Base-by-base conservation (phyloP, 2,113 vertebrate genomes). In the Micronycteris hirsuta region DNA sequence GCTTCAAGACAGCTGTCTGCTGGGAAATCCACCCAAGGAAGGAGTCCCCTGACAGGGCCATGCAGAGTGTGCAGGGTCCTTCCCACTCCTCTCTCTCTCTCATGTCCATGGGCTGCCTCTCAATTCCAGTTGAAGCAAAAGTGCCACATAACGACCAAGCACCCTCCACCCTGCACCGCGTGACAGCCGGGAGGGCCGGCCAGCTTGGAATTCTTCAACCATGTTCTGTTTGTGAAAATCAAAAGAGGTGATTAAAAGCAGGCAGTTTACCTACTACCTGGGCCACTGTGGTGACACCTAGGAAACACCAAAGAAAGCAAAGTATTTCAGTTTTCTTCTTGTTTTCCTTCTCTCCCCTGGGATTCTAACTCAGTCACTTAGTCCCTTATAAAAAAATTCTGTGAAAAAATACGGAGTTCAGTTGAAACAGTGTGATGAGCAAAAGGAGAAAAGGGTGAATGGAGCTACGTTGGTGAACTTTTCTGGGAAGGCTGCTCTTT, bases 161-260 rank as follows among this genome's bases (percentile, higher is more conserved):
- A 6, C 63, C 86, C 58, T 82, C 68, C 33, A 5, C 3, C 24
- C 14, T 4, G 26, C 47, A 49, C 36, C 38, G 17, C 4, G 13
- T 5, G 43, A 52, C 4, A 38, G 15, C 65, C 24, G 61, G 76
- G 15, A 65, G 83, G n/a, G 67, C 85, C 58, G n/a, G 31, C 47
- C 68, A 83, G 86, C 12, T 80, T 58, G 52, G 56, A 65, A 83
- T 71, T 49, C 94, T 93, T 68, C 81, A 54, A 58, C 26, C 70
- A 49, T 45, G 54, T 33, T 65, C 58, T 88, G 87, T 84, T 68
- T 36, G 1, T 93, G 47, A 41, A 26, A 33, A 38, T 94, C 74
- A 89, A 85, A 91, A 96, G 71, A 84, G 77, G 41, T 73, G 63
- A 54, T n/a, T n/a, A n/a, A n/a, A n/a, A n/a, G n/a, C n/a, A n/a